These are phyloP conservation scores for Cryptus viduatorius DNA, from an alignment of 2,888 invertebrate species.

Conservation along the genomic window DNA sequence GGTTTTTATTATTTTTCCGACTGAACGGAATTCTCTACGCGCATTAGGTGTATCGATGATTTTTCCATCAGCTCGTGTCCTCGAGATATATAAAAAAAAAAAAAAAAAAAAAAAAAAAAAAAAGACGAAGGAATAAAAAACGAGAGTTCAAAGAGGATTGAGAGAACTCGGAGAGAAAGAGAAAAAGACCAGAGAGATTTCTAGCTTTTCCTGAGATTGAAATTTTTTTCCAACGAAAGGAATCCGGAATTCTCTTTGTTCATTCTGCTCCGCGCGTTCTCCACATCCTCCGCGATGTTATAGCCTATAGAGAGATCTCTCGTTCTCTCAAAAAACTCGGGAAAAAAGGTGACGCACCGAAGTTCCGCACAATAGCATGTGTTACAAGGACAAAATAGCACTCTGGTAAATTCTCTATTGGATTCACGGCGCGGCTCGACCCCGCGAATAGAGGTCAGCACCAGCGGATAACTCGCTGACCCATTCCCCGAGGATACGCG, in stretches of 20 bases:
- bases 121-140: background rate
- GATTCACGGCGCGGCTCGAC: conserved; percentile 12
- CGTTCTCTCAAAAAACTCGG: background rate
- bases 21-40: no score
- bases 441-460: conserved; percentile 6
- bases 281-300: background rate
- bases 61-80: conserved; percentile 1
- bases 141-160: conserved; percentile 2
- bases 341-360: background rate
- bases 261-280: background rate
- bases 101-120: no score
- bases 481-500: conserved; percentile 25
- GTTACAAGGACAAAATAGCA: conserved; percentile 12
- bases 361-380: conserved; percentile 14
- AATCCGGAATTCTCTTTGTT: conserved; percentile 39
- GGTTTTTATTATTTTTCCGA: conserved; percentile 29
- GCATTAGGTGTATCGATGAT: conserved; percentile 24
- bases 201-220: conserved; percentile 48
- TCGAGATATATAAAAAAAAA: background rate
- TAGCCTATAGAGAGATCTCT: background rate
- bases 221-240: conserved; percentile 31
- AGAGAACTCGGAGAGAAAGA: background rate
- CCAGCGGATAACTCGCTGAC: background rate
- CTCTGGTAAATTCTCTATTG: conserved; percentile 9
- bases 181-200: background rate